Percentiles rank a stretch among this genome's conserved stretches.
Conservation (phyloP, 2,888 invertebrate genomes). For the Hedya salicella region DNA sequence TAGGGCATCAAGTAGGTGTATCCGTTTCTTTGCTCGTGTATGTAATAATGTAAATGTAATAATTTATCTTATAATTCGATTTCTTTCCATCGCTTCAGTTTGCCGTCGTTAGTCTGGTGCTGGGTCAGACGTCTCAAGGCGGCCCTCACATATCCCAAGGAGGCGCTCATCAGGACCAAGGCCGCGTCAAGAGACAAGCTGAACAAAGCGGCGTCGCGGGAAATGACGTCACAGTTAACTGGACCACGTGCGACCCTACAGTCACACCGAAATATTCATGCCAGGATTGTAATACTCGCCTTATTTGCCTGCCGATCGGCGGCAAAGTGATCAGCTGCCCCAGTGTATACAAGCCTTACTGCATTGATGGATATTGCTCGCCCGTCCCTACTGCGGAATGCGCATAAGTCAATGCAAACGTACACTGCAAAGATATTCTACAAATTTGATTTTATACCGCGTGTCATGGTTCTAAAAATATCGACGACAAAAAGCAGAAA, state of each 20-base stretch:
- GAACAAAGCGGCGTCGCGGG: constrained; percentile 18
- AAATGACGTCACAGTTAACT: constrained; percentile 43
- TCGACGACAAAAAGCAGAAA: too few species aligned
- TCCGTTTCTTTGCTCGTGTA: too few species aligned
- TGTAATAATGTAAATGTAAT: too few species aligned
- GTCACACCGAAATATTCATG: constrained; percentile 56
- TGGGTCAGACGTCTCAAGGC: constrained; percentile 48
- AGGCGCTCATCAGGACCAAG: constrained; percentile 48
- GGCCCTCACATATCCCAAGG: constrained; percentile 46
- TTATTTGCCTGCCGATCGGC: constrained; percentile 65
- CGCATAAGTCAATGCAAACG: constrained; percentile 22
- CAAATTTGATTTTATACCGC: too few species aligned
- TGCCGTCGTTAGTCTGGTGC: constrained; percentile 44
- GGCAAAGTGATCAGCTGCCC: constrained; percentile 61
- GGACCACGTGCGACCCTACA: constrained; percentile 58
- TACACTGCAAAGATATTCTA: not conserved
- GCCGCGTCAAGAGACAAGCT: constrained; percentile 49
- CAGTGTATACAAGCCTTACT: constrained; percentile 58
- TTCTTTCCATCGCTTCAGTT: constrained; percentile 45
- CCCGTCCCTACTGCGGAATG: constrained; percentile 57
- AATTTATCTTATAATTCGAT: not conserved
- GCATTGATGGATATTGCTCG: constrained; percentile 66
- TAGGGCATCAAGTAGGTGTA: too few species aligned
- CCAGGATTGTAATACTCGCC: constrained; percentile 60
- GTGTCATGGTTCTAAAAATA: not conserved